These are phyloP conservation scores for Columba livia DNA, from an alignment of 2,113 vertebrate genomes.

Conservation along the genomic window DNA sequence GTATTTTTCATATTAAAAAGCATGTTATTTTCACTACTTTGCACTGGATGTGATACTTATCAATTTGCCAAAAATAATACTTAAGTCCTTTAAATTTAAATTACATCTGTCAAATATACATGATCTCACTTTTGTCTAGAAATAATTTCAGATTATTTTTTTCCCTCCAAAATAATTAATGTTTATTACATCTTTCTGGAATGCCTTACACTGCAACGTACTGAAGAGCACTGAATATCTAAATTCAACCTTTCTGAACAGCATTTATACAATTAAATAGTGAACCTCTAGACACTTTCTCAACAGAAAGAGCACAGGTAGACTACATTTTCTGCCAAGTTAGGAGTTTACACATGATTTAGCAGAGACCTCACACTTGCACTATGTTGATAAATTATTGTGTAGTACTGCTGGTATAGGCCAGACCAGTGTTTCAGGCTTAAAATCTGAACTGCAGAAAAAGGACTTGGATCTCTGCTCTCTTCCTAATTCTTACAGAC, in stretches of 20 bases:
- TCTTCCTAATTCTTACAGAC: not conserved
- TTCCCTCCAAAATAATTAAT: not conserved
- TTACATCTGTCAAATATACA: not conserved
- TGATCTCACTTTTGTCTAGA: not conserved
- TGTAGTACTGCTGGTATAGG: not conserved
- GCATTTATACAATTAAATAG: not conserved
- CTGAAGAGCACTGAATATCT: not conserved
- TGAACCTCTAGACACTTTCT: not conserved
- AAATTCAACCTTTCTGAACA: not conserved
- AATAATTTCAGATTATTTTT: not conserved
- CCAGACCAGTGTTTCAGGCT: not conserved
- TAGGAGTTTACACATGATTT: not conserved
- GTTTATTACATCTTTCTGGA: not conserved
- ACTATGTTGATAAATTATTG: not conserved
- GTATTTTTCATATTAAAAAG: not conserved
- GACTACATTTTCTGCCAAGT: not conserved
- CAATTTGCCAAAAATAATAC: not conserved
- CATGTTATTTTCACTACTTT: not conserved
- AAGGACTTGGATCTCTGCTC: not conserved
- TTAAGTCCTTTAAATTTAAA: not conserved
- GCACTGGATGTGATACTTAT: not conserved
- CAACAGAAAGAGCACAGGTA: not conserved
- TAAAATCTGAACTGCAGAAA: not conserved
- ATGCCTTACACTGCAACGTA: not conserved
- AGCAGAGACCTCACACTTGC: not conserved